Evolutionary conservation across 2,113 vertebrate species (phyloP).

Genomic region (Myotis brandtii): DNA sequence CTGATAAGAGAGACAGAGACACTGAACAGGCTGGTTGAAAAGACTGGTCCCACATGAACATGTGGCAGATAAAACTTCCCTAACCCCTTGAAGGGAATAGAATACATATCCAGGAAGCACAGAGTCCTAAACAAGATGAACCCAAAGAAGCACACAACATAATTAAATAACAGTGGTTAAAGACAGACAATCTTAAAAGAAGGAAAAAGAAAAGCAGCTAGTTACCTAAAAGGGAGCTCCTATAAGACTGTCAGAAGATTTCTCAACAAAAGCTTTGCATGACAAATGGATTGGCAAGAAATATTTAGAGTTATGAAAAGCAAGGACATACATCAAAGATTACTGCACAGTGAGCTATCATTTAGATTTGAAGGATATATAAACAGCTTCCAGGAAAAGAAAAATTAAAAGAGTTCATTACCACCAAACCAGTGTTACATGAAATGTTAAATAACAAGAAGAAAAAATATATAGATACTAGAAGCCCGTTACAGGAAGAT

Average conservation of each 20-base stretch:
- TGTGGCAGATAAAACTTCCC: not conserved
- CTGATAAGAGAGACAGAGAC: not conserved
- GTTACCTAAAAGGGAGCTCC: not conserved
- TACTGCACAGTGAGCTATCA: not conserved
- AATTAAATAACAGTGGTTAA: not conserved
- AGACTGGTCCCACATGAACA: not conserved
- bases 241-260: not conserved
- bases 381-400: not conserved
- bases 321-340: not conserved
- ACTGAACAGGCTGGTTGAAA: not conserved
- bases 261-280: not conserved
- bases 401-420: not conserved
- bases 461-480: no score
- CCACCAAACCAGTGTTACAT: not conserved
- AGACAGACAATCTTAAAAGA: not conserved
- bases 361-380: not conserved
- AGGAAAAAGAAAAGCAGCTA: not conserved
- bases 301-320: not conserved
- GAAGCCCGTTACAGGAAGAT: no score
- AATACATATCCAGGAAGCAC: not conserved
- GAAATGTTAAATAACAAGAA: not conserved
- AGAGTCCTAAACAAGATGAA: not conserved
- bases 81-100: not conserved
- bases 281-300: not conserved
- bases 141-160: not conserved